Evolutionary conservation across 2,113 vertebrate genomes (phyloP).

Genomic region (Apteryx mantelli): DNA sequence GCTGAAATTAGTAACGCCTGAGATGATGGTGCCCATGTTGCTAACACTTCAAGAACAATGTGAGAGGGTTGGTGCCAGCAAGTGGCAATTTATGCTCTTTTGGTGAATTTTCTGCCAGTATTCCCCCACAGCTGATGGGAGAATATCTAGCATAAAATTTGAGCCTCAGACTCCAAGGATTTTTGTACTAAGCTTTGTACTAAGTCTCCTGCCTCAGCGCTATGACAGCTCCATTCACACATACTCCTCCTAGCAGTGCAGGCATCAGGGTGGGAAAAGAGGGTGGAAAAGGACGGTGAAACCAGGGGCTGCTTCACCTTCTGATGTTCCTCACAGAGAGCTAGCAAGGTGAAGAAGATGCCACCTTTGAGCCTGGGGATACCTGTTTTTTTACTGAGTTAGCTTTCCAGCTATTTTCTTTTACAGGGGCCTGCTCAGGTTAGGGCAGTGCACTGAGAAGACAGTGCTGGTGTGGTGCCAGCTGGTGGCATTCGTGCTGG

Average conservation of each 20-base stretch:
- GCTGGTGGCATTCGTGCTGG: not conserved
- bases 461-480: not conserved
- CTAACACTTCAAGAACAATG: not conserved
- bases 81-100: not conserved
- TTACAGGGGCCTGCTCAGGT: not conserved
- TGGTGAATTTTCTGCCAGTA: not conserved
- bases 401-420: not conserved
- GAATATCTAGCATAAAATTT: not conserved
- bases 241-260: not conserved
- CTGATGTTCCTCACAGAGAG: not conserved
- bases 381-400: not conserved
- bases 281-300: not conserved
- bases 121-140: not conserved
- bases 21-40: no score
- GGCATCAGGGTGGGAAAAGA: not conserved
- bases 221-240: not conserved
- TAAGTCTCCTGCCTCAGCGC: fast-evolving
- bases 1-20: not conserved
- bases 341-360: not conserved
- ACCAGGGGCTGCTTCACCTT: not conserved
- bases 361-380: not conserved
- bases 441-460: not conserved
- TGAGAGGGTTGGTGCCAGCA: not conserved
- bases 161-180: not conserved
- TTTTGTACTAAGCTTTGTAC: not conserved